Conservation (phyloP, 2,797 vertebrate species). For the Melanitta fusca region DNA sequence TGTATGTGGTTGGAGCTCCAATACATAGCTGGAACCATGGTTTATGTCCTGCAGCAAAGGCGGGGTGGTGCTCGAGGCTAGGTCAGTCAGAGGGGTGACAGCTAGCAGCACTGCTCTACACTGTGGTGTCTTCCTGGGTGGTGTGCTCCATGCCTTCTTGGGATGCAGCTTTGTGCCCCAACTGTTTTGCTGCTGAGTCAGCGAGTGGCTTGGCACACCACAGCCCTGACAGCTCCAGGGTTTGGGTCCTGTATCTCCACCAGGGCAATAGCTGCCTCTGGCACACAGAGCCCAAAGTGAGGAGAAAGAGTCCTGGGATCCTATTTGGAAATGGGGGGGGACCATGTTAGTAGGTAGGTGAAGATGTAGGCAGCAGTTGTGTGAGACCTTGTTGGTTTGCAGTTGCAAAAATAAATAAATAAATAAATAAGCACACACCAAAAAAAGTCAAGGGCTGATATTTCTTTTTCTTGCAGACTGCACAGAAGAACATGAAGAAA, state of each 20-base stretch:
- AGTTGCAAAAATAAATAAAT: no score
- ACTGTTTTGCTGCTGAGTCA: neutral
- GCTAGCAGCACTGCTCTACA: neutral
- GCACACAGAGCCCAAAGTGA: neutral
- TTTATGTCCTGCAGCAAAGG: neutral
- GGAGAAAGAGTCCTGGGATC: neutral
- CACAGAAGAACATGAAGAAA: neutral
- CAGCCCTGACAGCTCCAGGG: neutral
- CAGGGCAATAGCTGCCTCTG: neutral
- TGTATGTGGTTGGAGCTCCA: neutral
- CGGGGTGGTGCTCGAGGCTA: neutral
- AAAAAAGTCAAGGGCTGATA: neutral
- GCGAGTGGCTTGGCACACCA: neutral
- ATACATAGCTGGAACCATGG: neutral
- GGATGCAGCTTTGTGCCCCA: neutral
- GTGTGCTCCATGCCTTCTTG: neutral
- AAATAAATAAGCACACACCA: neutral
- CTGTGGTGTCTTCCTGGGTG: neutral
- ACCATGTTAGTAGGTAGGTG: fast-evolving
- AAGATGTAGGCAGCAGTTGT: neutral
- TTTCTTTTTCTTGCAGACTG: neutral
- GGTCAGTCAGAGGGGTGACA: neutral
- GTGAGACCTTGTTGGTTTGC: neutral
- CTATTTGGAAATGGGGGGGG: fast-evolving
- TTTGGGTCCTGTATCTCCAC: fast-evolving